Percentiles rank a stretch among this genome's conserved stretches.
Evolutionary conservation across 2,113 vertebrate species (phyloP).

Genomic region (Egretta garzetta): DNA sequence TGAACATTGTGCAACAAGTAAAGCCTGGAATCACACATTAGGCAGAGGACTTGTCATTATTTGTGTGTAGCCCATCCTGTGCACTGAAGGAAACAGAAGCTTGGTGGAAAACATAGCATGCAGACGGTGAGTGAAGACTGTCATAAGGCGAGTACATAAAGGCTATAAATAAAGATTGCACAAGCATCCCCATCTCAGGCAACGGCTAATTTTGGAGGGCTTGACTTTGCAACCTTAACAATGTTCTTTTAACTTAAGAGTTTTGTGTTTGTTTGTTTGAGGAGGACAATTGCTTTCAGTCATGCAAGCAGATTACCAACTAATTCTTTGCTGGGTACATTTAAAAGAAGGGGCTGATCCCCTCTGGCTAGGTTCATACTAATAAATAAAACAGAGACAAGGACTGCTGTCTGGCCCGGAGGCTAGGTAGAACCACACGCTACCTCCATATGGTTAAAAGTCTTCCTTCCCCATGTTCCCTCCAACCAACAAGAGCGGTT

Average conservation of each 20-base stretch:
- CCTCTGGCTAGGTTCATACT: neutral
- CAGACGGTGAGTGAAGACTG: neutral
- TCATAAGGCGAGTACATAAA: neutral
- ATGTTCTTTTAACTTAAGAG: neutral
- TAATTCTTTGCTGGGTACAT: neutral
- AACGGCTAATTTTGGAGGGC: neutral
- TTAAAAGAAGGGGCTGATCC: neutral
- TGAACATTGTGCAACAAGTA: neutral
- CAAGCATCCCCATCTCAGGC: neutral
- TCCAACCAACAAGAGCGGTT: neutral
- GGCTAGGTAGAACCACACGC: rapidly evolving
- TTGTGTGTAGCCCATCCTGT: neutral
- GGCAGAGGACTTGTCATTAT: neutral
- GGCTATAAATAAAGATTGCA: neutral
- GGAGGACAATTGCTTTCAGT: neutral
- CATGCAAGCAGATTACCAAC: neutral
- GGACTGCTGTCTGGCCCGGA: neutral
- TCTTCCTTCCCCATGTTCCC: neutral
- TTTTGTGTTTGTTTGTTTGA: neutral
- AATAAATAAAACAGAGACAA: neutral
- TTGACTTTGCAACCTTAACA: neutral
- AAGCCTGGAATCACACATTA: neutral
- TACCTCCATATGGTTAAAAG: neutral
- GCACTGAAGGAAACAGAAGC: neutral
- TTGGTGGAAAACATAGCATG: neutral